Conservation (phyloP, 2,797 vertebrate genomes). For the Dicrostonyx torquatus region DNA sequence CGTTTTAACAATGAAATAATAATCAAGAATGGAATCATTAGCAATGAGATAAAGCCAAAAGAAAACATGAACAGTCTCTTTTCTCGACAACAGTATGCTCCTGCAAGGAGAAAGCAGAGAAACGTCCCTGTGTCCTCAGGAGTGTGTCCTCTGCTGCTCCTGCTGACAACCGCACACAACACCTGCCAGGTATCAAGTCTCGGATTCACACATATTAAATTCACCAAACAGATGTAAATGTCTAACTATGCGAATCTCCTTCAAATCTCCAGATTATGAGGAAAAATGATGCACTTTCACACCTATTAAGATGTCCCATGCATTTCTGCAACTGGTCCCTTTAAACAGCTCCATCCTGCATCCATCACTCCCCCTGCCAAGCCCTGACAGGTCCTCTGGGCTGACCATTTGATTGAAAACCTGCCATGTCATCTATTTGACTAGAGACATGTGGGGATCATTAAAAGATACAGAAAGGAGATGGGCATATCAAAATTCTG, state of each 20-base stretch:
- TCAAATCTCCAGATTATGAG: neutral
- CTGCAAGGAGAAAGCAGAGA: neutral
- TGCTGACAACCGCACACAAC: neutral
- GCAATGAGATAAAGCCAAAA: slow-evolving; percentile 5
- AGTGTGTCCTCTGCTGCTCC: neutral
- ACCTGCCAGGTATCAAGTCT: neutral
- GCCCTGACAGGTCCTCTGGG: neutral
- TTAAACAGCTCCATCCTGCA: neutral
- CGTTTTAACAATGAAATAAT: slow-evolving; percentile 28
- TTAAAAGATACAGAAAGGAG: slow-evolving; percentile 21
- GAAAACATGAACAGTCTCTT: neutral
- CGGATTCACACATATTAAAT: neutral
- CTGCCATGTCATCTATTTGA: neutral
- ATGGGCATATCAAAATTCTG: neutral
- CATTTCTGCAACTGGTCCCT: neutral
- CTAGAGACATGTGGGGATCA: neutral
- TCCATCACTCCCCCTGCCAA: neutral
- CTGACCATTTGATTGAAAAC: neutral
- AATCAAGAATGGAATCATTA: slow-evolving; percentile 14
- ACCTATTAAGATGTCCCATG: neutral
- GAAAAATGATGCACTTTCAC: neutral
- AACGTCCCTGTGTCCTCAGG: neutral
- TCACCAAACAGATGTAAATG: neutral
- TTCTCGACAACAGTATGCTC: neutral
- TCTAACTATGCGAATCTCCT: neutral